Evolutionary conservation across 2,797 vertebrate genomes (phyloP), one percentile per base, ranked within the genome.

Genomic region (Artibeus jamaicensis): DNA sequence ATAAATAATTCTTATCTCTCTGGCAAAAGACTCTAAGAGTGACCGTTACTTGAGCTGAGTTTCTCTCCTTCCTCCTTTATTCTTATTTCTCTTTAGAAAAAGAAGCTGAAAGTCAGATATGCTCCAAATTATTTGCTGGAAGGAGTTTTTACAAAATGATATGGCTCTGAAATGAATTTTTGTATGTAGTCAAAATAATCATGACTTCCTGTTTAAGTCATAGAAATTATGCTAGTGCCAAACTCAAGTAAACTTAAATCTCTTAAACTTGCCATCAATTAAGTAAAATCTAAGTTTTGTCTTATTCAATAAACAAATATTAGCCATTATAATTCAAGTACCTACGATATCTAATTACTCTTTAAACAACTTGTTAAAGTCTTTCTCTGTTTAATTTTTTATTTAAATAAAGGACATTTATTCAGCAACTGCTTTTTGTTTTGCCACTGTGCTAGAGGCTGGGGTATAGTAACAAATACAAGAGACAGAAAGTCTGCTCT

Each of bases 61-160:
- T 88, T 91, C 73, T 82, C 37, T 92, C 67, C 34, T 67, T 91
- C 37, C 22, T 83, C 39, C 48, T 90, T 89, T 82, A 92, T 57
- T 90, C 53, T 76, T 88, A 53, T 86, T 87, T 89, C 87, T 76
- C n/a, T 91, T 96, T 74, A 91, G 78, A 91, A 9, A 48, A 95
- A 89, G 67, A 44, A 73, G 59, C 50, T 37, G 57, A 84, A 68
- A 70, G 22, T 89, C 70, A 97, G 62, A 85, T 73, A 95, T 82
- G 68, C 7, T 50, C 6, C 19, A 42, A 84, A 88, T 91, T 89
- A 62, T 55, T 89, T 94, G 91, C 86, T 93, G 16, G 48, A 96
- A 90, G 46, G n/a, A 74, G n/a, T 73, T 93, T 93, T 95, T 91
- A 83, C 24, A 91, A 91, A 82, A 88, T 46, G 44, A 86, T 39